phyloP scores from a whole-genome alignment of 2,797 vertebrate species.

The Coregonus sp. region DNA sequence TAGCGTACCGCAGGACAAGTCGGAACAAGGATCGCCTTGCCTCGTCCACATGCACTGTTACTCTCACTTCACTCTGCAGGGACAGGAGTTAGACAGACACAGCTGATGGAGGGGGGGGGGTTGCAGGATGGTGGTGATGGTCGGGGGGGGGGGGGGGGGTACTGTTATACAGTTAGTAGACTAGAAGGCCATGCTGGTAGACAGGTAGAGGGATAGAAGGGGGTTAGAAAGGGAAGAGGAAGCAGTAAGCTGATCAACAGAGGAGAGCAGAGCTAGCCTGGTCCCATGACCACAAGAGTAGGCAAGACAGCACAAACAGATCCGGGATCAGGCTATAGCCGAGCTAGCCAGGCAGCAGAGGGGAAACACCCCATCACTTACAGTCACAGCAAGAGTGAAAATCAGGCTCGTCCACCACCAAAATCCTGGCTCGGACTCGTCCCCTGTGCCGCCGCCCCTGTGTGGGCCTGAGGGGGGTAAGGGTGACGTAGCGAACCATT shows the following conservation, averaged over 20 bases:
- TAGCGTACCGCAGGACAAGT: slow-evolving; percentile 87
- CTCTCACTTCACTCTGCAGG: slow-evolving; percentile 89
- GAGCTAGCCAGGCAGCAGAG: slow-evolving; percentile 19
- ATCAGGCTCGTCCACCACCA: slow-evolving; percentile 79
- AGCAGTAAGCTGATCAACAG: neutral
- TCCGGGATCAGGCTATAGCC: neutral
- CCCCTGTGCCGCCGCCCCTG: slow-evolving; percentile 45
- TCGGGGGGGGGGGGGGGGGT: neutral
- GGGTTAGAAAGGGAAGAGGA: neutral
- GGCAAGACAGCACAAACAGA: neutral
- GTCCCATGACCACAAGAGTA: neutral
- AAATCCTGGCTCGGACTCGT: slow-evolving; percentile 75
- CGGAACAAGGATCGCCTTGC: slow-evolving; percentile 78
- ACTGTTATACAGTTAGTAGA: neutral
- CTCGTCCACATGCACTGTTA: slow-evolving; percentile 83
- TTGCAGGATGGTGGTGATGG: slow-evolving; percentile 6
- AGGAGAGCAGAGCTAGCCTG: neutral
- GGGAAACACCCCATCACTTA: slow-evolving; percentile 76
- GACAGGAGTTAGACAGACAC: slow-evolving; percentile 62
- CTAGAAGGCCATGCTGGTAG: slow-evolving; percentile 21
- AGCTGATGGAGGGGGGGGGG: slow-evolving; percentile 39
- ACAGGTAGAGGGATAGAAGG: neutral
- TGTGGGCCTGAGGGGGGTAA: slow-evolving; percentile 69
- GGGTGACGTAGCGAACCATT: slow-evolving; percentile 69
- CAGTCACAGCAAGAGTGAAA: slow-evolving; percentile 81